Evolutionary conservation across 1,140 invertebrate genomes (phyloP).

Genomic region (Papilio polyxenes): DNA sequence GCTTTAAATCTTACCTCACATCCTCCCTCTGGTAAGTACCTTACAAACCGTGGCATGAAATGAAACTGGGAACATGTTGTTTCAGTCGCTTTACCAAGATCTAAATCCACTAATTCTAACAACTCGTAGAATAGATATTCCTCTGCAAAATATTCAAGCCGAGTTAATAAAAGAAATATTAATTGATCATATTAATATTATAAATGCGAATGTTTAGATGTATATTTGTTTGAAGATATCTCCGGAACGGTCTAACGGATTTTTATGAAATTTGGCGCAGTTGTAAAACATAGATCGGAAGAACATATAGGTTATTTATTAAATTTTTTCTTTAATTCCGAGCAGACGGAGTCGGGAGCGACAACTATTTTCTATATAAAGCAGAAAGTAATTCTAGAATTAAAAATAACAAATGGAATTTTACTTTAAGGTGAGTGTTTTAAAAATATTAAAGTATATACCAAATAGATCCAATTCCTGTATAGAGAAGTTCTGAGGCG

Average conservation of each 20-base stretch:
- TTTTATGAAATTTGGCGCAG: too few species aligned
- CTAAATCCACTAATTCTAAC: constrained; percentile 96
- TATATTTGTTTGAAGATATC: too few species aligned
- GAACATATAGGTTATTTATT: not conserved
- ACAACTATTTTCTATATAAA: not conserved
- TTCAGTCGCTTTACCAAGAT: constrained; percentile 87
- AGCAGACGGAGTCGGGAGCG: not conserved
- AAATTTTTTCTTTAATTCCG: not conserved
- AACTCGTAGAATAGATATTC: constrained; percentile 94
- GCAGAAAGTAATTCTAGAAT: not conserved
- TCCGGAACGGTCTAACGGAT: not conserved
- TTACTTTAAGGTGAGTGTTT: not conserved
- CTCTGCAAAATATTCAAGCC: constrained; percentile 80
- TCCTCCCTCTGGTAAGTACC: constrained; percentile 95
- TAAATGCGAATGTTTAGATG: too few species aligned
- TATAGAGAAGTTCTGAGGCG: constrained; percentile 96
- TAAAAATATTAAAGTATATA: constrained; percentile 74
- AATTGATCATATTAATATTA: not conserved
- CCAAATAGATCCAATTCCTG: constrained; percentile 94
- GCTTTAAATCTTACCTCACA: constrained; percentile 86
- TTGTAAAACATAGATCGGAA: too few species aligned
- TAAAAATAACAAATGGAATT: too few species aligned
- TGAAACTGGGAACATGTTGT: constrained; percentile 94
- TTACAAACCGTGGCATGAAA: constrained; percentile 97
- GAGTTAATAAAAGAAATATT: not conserved